Base-by-base conservation (phyloP, 2,888 invertebrate species). In the Argynnis bischoffii region DNA sequence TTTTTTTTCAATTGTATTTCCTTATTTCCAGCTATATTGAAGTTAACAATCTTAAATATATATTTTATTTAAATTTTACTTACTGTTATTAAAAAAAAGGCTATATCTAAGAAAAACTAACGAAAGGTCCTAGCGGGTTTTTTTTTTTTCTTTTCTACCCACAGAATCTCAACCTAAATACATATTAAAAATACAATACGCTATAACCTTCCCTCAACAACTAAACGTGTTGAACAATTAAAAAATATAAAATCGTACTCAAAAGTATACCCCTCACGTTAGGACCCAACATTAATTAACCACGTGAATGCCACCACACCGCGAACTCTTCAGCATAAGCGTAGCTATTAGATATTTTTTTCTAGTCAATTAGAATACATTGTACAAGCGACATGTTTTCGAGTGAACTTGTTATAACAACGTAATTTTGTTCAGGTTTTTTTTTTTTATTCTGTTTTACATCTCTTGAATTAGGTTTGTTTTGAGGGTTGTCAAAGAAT, bases 241-340 rank as follows among this genome's bases (percentile, higher is more conserved):
- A 65, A 65, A 64, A 59, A 46, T 56, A 57, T 41, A 31, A 59
- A 65, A 65, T 46, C 41, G 31, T 61, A 66, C 66, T 59, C 31
- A n/a, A 57, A 59, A 66, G 56, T 66, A 50, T 59, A 31, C 66
- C 60, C 64, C 47, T 35, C 21, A 35, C 31, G 31, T 56, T 50
- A 63, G 50, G 35, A 53, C 59, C 53, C 55, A 57, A 70, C 74
- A 72, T 74, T 75, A 75, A 75, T 75, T 75, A 75, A 74, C 75
- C 72, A 55, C 60, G 60, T 70, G 71, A 71, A 69, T 74, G 55
- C 63, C 69, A 69, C 64, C 74, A 74, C 64, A 51, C 70, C 73
- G 69, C 73, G 75, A 55, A 71, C 70, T 53, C 75, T 75, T 67
- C 70, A 68, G 68, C 61, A 63, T 63, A 63, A 69, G 61, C 71